phyloP scores from a whole-genome alignment of 2,888 invertebrate genomes.

The Stegana nigrithorax region DNA sequence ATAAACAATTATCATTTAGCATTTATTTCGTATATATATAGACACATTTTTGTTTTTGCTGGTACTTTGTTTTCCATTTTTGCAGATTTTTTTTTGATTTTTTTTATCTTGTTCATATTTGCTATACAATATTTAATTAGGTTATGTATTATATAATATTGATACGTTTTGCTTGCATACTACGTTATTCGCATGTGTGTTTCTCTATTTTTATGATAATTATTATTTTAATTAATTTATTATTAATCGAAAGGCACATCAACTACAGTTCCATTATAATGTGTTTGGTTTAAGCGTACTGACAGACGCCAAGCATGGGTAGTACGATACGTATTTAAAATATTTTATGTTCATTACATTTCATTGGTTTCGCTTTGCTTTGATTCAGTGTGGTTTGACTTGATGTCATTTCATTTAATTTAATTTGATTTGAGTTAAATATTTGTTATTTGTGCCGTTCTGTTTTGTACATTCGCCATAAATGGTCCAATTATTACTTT shows the following conservation, averaged over 20 bases:
- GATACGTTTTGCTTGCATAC: slow-evolving; percentile 5
- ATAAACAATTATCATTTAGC: background rate
- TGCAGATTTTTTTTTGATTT: no score
- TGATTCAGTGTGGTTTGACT: no score
- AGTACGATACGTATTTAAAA: no score
- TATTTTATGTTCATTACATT: no score
- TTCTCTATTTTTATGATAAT: background rate
- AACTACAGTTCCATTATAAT: slow-evolving; percentile 8
- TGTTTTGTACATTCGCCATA: slow-evolving; percentile 15
- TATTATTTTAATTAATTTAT: background rate
- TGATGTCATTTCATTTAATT: background rate
- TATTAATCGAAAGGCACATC: slow-evolving; percentile 12
- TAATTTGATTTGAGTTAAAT: background rate
- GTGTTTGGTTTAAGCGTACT: no score
- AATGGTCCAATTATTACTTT: slow-evolving; percentile 2
- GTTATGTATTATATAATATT: background rate
- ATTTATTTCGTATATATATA: background rate
- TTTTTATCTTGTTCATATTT: no score
- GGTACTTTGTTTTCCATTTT: background rate
- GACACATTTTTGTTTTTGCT: background rate
- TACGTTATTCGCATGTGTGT: no score
- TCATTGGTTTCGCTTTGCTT: background rate
- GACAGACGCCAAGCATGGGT: no score
- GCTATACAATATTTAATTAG: background rate
- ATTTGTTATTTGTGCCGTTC: background rate